Evolutionary conservation across 2,888 invertebrate species (phyloP).

Genomic region (Drosophila phalerata): DNA sequence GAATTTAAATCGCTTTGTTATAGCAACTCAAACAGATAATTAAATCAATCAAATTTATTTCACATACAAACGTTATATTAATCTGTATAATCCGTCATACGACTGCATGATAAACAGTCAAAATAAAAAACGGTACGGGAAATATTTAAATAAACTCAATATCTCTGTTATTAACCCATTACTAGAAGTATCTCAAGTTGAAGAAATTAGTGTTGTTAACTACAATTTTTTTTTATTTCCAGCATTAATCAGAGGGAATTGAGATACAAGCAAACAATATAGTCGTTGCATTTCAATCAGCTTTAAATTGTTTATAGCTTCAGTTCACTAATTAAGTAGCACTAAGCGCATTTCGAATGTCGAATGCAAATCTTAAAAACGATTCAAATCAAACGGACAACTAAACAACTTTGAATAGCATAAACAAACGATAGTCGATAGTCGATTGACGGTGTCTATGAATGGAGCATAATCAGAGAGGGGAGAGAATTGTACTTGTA

Average conservation of each 20-base stretch:
- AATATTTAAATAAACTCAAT: background rate
- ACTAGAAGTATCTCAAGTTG: constrained; percentile 4
- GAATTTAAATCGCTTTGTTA: background rate
- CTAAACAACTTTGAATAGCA: constrained; percentile 27
- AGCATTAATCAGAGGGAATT: constrained; percentile 12
- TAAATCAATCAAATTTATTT: background rate
- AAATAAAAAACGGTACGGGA: background rate
- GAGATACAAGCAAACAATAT: constrained; percentile 1
- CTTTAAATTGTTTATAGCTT: constrained; percentile 64
- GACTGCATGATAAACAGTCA: background rate
- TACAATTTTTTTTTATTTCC: constrained; percentile 9
- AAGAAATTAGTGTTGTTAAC: no score
- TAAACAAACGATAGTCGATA: constrained; percentile 18
- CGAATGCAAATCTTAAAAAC: constrained; percentile 38
- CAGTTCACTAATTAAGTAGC: constrained; percentile 68
- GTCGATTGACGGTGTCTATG: constrained; percentile 11
- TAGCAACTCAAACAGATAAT: background rate
- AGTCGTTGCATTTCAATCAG: constrained; percentile 40
- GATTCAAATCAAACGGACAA: constrained; percentile 7
- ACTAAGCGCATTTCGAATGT: constrained; percentile 56
- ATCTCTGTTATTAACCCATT: background rate
- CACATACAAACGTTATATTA: no score
- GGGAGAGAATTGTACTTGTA: constrained; percentile 25
- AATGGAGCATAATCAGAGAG: constrained; percentile 19
- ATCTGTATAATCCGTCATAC: background rate